These are phyloP conservation scores for Neria commutata DNA, from an alignment of 2,888 invertebrate species.

Conservation along the genomic window DNA sequence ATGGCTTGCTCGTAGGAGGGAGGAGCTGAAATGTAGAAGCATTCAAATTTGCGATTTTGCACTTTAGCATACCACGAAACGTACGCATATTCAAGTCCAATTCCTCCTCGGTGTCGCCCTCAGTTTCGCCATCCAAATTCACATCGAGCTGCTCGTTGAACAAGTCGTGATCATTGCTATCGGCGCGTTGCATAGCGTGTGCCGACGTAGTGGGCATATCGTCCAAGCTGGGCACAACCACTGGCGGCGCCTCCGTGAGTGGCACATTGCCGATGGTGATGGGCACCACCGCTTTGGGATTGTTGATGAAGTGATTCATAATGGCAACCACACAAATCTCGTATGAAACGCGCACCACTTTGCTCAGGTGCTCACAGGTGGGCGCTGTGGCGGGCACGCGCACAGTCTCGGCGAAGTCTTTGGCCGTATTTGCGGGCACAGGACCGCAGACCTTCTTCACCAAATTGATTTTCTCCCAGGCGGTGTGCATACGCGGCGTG, in stretches of 20 bases:
- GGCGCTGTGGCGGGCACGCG: constrained; percentile 59
- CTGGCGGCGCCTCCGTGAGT: constrained; percentile 31
- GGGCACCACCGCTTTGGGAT: constrained; percentile 52
- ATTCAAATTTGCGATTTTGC: neutral
- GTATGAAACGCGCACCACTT: constrained; percentile 56
- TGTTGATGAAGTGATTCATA: constrained; percentile 50
- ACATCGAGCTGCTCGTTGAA: constrained; percentile 37
- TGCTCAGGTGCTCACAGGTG: constrained; percentile 55
- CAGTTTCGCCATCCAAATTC: constrained; percentile 38
- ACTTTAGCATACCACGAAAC: constrained; percentile 13
- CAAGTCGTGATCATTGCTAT: constrained; percentile 32
- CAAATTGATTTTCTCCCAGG: constrained; percentile 51
- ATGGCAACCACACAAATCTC: constrained; percentile 53
- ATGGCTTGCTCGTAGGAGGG: constrained; percentile 61
- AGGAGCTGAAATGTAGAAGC: too few species aligned
- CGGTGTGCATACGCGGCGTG: constrained; percentile 43
- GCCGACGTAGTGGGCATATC: constrained; percentile 52
- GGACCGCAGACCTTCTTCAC: constrained; percentile 48
- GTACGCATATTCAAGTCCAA: constrained; percentile 43
- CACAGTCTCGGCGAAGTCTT: constrained; percentile 46
- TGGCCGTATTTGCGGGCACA: constrained; percentile 37
- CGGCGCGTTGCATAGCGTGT: constrained; percentile 38
- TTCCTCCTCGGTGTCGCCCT: constrained; percentile 38
- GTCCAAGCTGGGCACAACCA: constrained; percentile 23
- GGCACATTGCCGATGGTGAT: constrained; percentile 60